phyloP scores from a whole-genome alignment of 2,888 invertebrate species.

The Trachelus tabidus region DNA sequence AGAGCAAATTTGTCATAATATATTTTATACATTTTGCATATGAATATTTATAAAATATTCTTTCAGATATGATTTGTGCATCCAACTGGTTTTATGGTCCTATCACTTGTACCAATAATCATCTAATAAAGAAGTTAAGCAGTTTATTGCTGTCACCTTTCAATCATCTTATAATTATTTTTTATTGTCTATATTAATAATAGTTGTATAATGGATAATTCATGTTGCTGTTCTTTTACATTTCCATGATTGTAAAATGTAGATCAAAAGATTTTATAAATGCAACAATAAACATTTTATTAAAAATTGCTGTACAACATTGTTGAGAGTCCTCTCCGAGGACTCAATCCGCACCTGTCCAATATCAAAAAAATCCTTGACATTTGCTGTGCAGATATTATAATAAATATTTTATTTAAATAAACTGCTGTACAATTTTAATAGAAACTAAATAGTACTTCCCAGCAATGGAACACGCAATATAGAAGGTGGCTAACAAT shows the following conservation, averaged over 20 bases:
- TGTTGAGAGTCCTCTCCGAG: slow-evolving; percentile 13
- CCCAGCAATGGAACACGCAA: slow-evolving; percentile 22
- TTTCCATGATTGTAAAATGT: not conserved
- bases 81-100: not conserved
- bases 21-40: not conserved
- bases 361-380: slow-evolving; percentile 6
- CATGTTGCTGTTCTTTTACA: not conserved
- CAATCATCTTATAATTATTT: not conserved
- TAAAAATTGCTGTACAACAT: slow-evolving; percentile 27
- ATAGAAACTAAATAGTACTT: slow-evolving; percentile 16
- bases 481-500: slow-evolving; percentile 24
- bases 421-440: slow-evolving; percentile 27
- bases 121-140: not conserved
- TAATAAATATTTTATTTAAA: slow-evolving; percentile 37
- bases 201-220: slow-evolving; percentile 20
- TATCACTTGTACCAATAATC: not conserved
- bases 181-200: not conserved
- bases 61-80: not conserved
- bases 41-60: not conserved
- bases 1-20: not conserved
- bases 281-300: slow-evolving; percentile 24
- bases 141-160: not conserved
- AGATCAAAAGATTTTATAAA: slow-evolving; percentile 5
- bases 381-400: slow-evolving; percentile 22
- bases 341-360: slow-evolving; percentile 14